phyloP scores from a whole-genome alignment of 2,888 invertebrate genomes.

The Odontocerum albicorne region DNA sequence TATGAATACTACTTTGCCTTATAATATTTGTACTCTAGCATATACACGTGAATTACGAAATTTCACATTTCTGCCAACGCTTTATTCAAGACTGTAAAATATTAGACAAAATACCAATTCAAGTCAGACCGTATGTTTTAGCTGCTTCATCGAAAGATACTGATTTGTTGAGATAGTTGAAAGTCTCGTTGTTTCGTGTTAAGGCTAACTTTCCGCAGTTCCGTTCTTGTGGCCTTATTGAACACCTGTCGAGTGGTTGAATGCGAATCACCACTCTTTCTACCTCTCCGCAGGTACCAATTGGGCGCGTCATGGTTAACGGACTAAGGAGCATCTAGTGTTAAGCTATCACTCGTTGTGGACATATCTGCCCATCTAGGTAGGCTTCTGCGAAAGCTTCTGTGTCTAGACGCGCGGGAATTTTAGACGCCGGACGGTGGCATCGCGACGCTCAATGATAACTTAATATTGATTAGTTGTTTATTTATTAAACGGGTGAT shows the following conservation, averaged over 20 bases:
- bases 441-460: conserved; percentile 24
- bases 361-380: conserved; percentile 15
- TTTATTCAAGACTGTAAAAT: background rate
- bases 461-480: too few species aligned
- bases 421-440: conserved; percentile 4
- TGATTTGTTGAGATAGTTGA: too few species aligned
- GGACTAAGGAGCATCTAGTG: conserved; percentile 16
- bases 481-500: too few species aligned
- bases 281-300: too few species aligned
- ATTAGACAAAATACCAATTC: background rate
- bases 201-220: too few species aligned
- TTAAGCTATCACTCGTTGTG: conserved; percentile 20
- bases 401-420: background rate
- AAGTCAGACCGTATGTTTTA: too few species aligned
- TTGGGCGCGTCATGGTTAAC: conserved; percentile 18
- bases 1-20: background rate
- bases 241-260: background rate
- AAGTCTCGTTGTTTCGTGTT: too few species aligned
- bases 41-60: conserved; percentile 15
- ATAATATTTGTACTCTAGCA: conserved; percentile 10
- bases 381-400: background rate
- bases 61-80: conserved; percentile 22
- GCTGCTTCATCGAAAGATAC: too few species aligned
- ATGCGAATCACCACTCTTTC: background rate
- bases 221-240: too few species aligned